A percentile compares a stretch with the other conserved stretches of the same genome.
Evolutionary conservation across 92 coral and sea anemone genomes (phyloP).

Genomic region (Porites rus): DNA sequence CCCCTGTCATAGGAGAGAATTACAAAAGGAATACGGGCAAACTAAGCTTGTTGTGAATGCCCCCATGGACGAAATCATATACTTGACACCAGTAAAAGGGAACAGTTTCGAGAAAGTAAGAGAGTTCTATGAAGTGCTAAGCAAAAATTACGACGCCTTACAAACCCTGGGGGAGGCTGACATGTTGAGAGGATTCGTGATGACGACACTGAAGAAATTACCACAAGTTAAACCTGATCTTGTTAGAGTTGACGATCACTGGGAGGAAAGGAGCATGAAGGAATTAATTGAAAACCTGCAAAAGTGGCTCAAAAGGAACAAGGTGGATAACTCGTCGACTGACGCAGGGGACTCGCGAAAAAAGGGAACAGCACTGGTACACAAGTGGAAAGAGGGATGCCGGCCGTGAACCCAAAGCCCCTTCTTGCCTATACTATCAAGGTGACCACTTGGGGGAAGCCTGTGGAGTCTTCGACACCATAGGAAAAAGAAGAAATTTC

Average conservation of each 20-base stretch:
- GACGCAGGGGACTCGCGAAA: constrained; percentile 28
- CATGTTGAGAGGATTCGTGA: constrained; percentile 51
- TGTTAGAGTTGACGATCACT: constrained; percentile 54
- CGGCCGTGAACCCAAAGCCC: not conserved
- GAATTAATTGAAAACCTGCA: constrained; percentile 46
- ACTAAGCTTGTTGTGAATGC: too few relatives aligned
- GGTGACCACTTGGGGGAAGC: constrained; percentile 47
- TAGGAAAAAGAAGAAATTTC: constrained; percentile 25
- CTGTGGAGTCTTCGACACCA: constrained; percentile 19
- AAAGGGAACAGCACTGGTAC: constrained; percentile 27
- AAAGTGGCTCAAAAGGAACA: constrained; percentile 62
- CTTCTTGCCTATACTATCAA: constrained; percentile 25
- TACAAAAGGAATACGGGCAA: too few relatives aligned
- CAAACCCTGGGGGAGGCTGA: constrained; percentile 57
- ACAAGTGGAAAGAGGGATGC: not conserved
- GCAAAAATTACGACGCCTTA: constrained; percentile 50
- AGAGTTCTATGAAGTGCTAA: constrained; percentile 54
- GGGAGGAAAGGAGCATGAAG: constrained; percentile 72
- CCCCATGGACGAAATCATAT: constrained; percentile 34
- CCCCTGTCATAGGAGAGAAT: too few relatives aligned
- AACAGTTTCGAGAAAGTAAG: constrained; percentile 54
- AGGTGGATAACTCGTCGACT: constrained; percentile 16
- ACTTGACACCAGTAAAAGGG: constrained; percentile 49
- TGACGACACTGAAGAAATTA: constrained; percentile 57
- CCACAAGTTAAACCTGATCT: constrained; percentile 71